Percentiles rank a stretch among this genome's conserved stretches.
Conservation (phyloP, 2,888 invertebrate species). For the Cheilosia grossa region DNA sequence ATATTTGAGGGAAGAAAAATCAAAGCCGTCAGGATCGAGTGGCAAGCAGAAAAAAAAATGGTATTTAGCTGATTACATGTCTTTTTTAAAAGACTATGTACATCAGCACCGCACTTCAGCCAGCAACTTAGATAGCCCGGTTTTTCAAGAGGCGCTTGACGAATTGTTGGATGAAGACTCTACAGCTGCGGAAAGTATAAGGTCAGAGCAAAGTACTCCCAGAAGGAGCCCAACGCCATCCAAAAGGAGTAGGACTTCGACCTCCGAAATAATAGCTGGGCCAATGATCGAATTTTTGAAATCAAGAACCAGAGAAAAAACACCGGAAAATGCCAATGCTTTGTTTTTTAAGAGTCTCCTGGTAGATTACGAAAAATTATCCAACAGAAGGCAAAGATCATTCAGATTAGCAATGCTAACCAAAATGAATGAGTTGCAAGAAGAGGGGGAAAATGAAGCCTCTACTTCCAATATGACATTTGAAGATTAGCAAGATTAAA, state of each 20-base stretch:
- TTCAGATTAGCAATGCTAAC: neutral
- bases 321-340: neutral
- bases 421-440: constrained; percentile 3
- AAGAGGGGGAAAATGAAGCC: constrained; percentile 5
- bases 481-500: neutral
- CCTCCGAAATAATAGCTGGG: neutral
- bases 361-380: no score
- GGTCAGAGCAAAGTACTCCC: neutral
- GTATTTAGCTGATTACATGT: constrained; percentile 20
- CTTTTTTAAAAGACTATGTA: constrained; percentile 37
- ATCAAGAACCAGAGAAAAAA: constrained; percentile 1
- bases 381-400: neutral
- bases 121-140: neutral
- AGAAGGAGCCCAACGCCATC: neutral
- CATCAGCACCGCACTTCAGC: constrained; percentile 8
- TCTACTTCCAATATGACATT: constrained; percentile 3
- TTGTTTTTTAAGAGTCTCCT: no score
- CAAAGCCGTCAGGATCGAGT: constrained; percentile 24
- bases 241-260: no score
- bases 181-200: no score
- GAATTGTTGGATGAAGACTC: no score
- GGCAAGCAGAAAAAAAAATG: constrained; percentile 44
- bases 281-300: constrained; percentile 9
- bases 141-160: no score
- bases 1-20: constrained; percentile 30